phyloP scores from a whole-genome alignment of 2,888 invertebrate species.

The Parascotia fuliginaria region DNA sequence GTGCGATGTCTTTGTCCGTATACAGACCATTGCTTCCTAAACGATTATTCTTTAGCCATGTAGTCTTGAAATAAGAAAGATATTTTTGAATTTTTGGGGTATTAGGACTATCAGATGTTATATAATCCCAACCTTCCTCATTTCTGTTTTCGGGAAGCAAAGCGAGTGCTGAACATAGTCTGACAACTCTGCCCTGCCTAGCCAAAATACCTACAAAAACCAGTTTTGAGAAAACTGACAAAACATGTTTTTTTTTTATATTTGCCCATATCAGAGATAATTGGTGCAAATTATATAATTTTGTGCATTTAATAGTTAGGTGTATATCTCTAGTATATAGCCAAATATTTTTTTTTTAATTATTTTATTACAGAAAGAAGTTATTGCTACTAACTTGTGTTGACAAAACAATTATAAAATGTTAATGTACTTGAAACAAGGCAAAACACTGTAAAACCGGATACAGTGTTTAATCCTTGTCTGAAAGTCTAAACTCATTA shows the following conservation, averaged over 20 bases:
- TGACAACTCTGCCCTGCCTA: conserved; percentile 3
- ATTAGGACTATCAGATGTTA: conserved; percentile 1
- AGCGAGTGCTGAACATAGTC: not conserved
- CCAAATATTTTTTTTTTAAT: conserved; percentile 5
- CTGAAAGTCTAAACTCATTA: too few relatives aligned
- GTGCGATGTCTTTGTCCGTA: conserved; percentile 1
- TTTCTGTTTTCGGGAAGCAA: not conserved
- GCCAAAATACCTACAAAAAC: conserved; percentile 2
- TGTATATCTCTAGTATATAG: conserved; percentile 8
- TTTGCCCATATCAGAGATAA: conserved; percentile 6
- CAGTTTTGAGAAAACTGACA: conserved; percentile 7
- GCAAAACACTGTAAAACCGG: conserved; percentile 8
- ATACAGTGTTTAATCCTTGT: conserved; percentile 6
- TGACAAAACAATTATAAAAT: conserved; percentile 10
- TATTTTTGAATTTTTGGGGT: conserved; percentile 1
- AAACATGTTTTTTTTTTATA: conserved; percentile 1
- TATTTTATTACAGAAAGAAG: conserved; percentile 1
- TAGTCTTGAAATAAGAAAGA: not conserved
- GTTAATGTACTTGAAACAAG: conserved; percentile 4
- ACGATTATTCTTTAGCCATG: not conserved
- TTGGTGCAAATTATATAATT: conserved; percentile 5
- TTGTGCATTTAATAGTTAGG: conserved; percentile 4
- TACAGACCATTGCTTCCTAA: not conserved
- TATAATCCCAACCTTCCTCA: not conserved
- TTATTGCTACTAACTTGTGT: conserved; percentile 8